Base-by-base conservation (phyloP, 2,113 vertebrate genomes). In the Gymnogyps californianus region DNA sequence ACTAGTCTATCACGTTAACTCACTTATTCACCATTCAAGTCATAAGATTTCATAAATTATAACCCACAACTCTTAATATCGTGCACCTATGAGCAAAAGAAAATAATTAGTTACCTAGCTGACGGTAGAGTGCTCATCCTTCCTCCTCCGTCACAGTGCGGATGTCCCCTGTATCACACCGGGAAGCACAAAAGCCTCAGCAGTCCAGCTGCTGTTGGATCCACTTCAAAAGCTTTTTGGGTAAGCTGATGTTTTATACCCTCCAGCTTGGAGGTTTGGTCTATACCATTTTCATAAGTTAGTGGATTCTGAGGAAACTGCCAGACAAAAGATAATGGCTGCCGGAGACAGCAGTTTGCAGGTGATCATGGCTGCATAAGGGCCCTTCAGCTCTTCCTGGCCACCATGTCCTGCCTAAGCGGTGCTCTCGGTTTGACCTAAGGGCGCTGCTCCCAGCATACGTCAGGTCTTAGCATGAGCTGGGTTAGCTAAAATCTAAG, bases 91-190 rank as follows among this genome's bases (percentile, higher is more conserved):
- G 52, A 83, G n/a, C 14, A 40, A 79, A 70, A 47, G 14, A 61
- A 19, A 11, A n/a, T 3, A 22, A 6, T 67, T 72, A 22, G 7
- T 67, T 72, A 40, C 19, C 14, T 70, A 8, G 55, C 38, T 3
- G 18, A 28, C 4, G 4, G 7, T 80, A 58, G 21, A 42, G 22
- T 22, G 44, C n/a, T 38, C 32, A n/a, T 62, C 15, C 52, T 71
- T 85, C 31, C 14, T 77, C n/a, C 38, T 66, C 52, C 0, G 0
- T 52, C 57, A 38, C 0, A 0, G 22, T 44, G 21, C 26, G 1
- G 51, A 14, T 7, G 6, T 54, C 20, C 32, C 28, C 11, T 49
- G 6, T 55, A 32, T 36, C 47, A 52, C 21, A 62, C 20, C 18
- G 16, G 52, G 32, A 90, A 62, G 38, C 32, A 42, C 1, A 8